phyloP scores from a whole-genome alignment of 2,888 invertebrate genomes.

The Cryptosula pallasiana region DNA sequence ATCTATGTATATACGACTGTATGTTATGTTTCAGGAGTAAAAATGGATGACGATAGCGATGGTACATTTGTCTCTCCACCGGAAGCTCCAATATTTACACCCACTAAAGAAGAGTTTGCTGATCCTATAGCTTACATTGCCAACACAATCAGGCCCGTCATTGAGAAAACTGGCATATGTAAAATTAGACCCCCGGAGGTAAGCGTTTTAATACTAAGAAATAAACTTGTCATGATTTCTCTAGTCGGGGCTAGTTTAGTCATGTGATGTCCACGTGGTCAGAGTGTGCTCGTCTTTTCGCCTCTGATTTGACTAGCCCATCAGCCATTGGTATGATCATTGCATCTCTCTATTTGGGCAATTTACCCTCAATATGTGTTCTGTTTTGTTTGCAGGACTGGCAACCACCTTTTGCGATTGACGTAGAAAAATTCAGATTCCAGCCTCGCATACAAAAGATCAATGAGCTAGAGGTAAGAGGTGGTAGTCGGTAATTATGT shows the following conservation, averaged over 20 bases:
- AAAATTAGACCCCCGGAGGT: conserved; percentile 26
- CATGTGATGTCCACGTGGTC: no score
- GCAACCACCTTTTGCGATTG: conserved; percentile 96
- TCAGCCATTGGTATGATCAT: no score
- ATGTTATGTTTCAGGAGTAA: no score
- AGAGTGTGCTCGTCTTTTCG: no score
- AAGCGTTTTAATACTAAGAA: conserved; percentile 10
- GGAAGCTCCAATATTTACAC: conserved; percentile 25
- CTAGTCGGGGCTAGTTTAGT: no score
- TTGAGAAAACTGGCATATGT: conserved; percentile 24
- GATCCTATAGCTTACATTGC: conserved; percentile 24
- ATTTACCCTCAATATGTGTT: neutral
- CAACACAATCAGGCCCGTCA: conserved; percentile 15
- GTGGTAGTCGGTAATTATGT: no score
- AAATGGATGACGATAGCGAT: neutral
- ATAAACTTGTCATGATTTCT: no score
- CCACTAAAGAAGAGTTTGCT: conserved; percentile 23
- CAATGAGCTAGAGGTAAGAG: conserved; percentile 92
- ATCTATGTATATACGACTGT: no score
- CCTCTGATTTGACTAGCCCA: no score
- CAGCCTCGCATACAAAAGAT: conserved; percentile 92
- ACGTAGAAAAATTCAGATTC: conserved; percentile 90
- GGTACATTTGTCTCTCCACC: conserved; percentile 20
- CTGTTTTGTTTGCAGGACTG: conserved; percentile 66
- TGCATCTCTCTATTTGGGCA: no score